phyloP scores from a whole-genome alignment of 2,888 invertebrate species.

The Cephonodes hylas region DNA sequence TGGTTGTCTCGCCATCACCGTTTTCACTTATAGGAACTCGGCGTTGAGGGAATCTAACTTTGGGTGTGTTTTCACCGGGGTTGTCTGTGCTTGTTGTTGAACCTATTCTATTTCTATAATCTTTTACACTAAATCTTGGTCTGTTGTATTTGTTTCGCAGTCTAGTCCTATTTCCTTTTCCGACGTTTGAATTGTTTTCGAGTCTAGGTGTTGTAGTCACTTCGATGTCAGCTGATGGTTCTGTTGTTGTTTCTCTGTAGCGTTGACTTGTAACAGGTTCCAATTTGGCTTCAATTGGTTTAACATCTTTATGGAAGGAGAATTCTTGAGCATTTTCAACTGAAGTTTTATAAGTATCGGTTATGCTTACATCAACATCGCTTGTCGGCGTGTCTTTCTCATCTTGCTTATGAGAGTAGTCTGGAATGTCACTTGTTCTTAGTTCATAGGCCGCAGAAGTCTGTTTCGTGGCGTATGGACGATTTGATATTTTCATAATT shows the following conservation, averaged over 20 bases:
- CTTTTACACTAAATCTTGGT: conserved; percentile 88
- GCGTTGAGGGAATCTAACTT: conserved; percentile 74
- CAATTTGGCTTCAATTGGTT: conserved; percentile 67
- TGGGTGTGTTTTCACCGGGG: conserved; percentile 54
- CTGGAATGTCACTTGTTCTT: conserved; percentile 57
- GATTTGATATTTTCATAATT: conserved; percentile 76
- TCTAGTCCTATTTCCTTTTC: conserved; percentile 58
- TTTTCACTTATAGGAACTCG: conserved; percentile 65
- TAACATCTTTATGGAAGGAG: conserved; percentile 71
- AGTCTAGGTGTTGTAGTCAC: conserved; percentile 50
- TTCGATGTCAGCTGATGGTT: conserved; percentile 46
- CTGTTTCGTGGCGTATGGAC: conserved; percentile 52
- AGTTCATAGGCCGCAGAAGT: conserved; percentile 48
- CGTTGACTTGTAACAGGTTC: conserved; percentile 41
- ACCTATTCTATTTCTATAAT: conserved; percentile 85
- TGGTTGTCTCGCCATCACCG: conserved; percentile 61
- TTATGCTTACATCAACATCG: conserved; percentile 66
- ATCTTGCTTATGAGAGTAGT: conserved; percentile 75
- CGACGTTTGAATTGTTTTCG: conserved; percentile 51
- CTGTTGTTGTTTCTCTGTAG: conserved; percentile 53
- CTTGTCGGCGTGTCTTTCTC: conserved; percentile 79
- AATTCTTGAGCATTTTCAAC: conserved; percentile 54
- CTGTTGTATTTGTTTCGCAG: conserved; percentile 82
- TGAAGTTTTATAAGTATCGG: conserved; percentile 53
- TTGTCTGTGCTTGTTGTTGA: conserved; percentile 76